Evolutionary conservation across 2,797 vertebrate genomes (phyloP).

Genomic region (Furcifer pardalis): DNA sequence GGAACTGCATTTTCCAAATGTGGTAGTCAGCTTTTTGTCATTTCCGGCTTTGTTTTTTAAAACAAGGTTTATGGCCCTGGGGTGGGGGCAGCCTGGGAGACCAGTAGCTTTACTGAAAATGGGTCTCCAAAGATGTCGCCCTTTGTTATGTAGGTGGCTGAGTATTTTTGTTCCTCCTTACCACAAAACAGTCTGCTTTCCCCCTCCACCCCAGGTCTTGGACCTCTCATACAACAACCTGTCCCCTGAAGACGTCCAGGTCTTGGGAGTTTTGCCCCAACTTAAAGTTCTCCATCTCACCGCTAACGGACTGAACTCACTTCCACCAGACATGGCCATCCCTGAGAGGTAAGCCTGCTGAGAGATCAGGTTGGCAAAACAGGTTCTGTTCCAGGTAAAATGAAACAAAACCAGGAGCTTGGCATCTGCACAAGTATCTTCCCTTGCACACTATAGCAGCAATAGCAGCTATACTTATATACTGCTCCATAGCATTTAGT

Average conservation of each 20-base stretch:
- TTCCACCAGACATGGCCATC: constrained; percentile 78
- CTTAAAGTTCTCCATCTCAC: constrained; percentile 85
- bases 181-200: constrained; percentile 15
- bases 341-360: constrained; percentile 56
- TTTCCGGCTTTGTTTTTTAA: no score
- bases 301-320: constrained; percentile 80
- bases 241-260: constrained; percentile 72
- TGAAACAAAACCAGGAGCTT: not conserved
- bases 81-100: not conserved
- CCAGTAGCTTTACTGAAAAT: no score
- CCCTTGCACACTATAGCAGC: no score
- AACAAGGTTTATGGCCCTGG: no score
- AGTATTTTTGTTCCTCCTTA: not conserved
- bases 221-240: constrained; percentile 88
- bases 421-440: no score
- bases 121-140: no score
- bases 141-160: no score
- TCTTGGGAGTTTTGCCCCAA: constrained; percentile 75
- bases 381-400: not conserved
- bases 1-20: not conserved
- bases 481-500: no score
- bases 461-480: no score
- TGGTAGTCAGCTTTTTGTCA: no score
- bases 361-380: rapidly evolving
- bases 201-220: constrained; percentile 78